phyloP scores from a whole-genome alignment of 2,113 vertebrate genomes.

The Hemicordylus capensis region DNA sequence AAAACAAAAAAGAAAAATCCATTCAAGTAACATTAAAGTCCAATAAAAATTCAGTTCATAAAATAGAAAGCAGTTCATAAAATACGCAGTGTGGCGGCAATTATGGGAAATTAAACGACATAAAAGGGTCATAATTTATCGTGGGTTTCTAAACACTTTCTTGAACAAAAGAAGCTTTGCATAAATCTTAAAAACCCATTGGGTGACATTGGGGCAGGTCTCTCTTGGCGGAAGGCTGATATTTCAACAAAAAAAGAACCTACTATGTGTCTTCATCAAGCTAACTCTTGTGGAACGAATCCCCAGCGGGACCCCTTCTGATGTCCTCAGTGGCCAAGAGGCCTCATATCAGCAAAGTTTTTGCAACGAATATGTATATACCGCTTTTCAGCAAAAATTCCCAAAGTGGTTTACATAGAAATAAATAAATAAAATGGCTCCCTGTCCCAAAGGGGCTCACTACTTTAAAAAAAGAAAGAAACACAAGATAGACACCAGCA shows the following conservation, averaged over 20 bases:
- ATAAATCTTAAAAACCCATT: neutral
- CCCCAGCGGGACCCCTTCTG: no score
- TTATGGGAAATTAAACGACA: neutral
- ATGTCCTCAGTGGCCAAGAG: no score
- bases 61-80: slow-evolving; percentile 7
- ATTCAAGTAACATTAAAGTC: neutral
- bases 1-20: neutral
- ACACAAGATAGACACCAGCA: no score
- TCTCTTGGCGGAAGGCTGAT: neutral
- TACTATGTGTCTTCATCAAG: neutral
- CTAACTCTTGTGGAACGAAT: neutral
- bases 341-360: no score
- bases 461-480: no score
- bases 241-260: neutral
- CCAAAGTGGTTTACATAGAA: no score
- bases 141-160: neutral
- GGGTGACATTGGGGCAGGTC: neutral
- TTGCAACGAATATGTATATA: no score
- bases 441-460: no score
- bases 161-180: neutral
- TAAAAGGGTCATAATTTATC: neutral
- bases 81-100: neutral
- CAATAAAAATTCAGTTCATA: slow-evolving; percentile 9
- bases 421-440: no score
- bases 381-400: no score